Base-by-base conservation (phyloP, 2,888 invertebrate genomes). In the Amiota minor region DNA sequence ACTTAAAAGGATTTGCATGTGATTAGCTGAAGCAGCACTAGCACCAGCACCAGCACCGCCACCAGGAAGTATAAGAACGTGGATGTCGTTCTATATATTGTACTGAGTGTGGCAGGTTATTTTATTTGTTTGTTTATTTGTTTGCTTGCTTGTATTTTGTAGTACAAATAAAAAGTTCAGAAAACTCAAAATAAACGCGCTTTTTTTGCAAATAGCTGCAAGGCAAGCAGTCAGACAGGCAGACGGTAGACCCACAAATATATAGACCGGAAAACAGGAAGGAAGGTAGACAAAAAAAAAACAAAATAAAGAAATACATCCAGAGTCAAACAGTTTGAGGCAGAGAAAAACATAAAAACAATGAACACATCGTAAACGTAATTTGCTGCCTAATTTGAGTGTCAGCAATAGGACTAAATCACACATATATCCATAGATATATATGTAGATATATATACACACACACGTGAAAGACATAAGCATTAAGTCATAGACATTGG, bases 1-100 rank as follows among this genome's bases (percentile, higher is more conserved):
- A 82, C 86, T 85, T 83, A 85, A 83, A 83, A 81, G 86, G 83
- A 83, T 83, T 83, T 83, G 83, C 83, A 83, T 83, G 84, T 83
- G 83, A 83, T 83, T 83, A 83, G 83, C 85, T 50, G 78, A 75
- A 18, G 75, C 80, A 72, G 79, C 79, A 79, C 71, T 69, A 70
- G 70, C 74, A 79, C 71, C 70, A 70, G 70, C 74, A 65, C 72
- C 65, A 23, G n/a, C 23, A 47, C n/a, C 71, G 50, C 23, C 20
- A 67, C 45, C 65, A 65, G 16, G 46, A 65, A 53, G 11, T 18
- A 23, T 9, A 18, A 65, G n/a, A 46, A 49, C 49, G 45, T 23
- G 10, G 47, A 59, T 45, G 46, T 18, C 10, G 9, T 55, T 10
- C 11, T 6, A 50, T 18, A 67, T 18, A 20, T 11, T 45, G 64